Evolutionary conservation across 2,888 invertebrate genomes (phyloP).

Genomic region (Andrena marginata): DNA sequence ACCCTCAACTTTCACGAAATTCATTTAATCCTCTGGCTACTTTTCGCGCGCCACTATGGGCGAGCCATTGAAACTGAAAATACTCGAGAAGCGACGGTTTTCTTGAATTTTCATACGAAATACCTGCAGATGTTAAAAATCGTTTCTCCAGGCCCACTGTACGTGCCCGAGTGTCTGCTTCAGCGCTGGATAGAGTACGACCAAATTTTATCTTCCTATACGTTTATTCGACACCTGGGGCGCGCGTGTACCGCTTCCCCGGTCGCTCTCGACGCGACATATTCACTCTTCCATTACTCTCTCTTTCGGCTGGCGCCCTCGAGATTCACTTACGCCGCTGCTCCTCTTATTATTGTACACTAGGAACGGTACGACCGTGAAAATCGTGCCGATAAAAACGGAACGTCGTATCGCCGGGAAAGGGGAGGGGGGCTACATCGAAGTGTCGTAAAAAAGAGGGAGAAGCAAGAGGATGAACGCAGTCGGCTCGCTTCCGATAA

Average conservation of each 20-base stretch:
- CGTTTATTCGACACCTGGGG: constrained; percentile 47
- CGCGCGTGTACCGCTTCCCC: constrained; percentile 21
- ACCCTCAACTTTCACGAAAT: not conserved
- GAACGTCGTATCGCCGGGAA: constrained; percentile 8
- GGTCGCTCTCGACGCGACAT: constrained; percentile 27
- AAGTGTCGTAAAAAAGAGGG: constrained; percentile 12
- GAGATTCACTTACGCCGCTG: constrained; percentile 49
- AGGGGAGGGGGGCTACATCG: constrained; percentile 10
- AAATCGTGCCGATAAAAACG: constrained; percentile 56
- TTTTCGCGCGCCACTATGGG: not conserved
- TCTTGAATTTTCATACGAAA: not conserved
- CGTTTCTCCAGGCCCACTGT: constrained; percentile 45
- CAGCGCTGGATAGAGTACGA: constrained; percentile 17
- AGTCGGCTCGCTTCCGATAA: constrained; percentile 43
- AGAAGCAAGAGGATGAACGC: not conserved
- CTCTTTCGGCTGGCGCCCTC: constrained; percentile 17
- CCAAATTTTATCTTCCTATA: constrained; percentile 32
- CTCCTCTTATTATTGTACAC: constrained; percentile 34
- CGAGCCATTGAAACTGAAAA: not conserved
- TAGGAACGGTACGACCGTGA: constrained; percentile 23
- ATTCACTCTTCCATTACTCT: constrained; percentile 48
- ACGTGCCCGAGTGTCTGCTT: constrained; percentile 20
- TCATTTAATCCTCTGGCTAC: not conserved
- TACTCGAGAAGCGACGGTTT: not conserved
- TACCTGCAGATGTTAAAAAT: constrained; percentile 30